Evolutionary conservation across 1,140 invertebrate genomes (phyloP), one percentile per base, ranked within the genome.

Genomic region (Acromyrmex charruanus): DNA sequence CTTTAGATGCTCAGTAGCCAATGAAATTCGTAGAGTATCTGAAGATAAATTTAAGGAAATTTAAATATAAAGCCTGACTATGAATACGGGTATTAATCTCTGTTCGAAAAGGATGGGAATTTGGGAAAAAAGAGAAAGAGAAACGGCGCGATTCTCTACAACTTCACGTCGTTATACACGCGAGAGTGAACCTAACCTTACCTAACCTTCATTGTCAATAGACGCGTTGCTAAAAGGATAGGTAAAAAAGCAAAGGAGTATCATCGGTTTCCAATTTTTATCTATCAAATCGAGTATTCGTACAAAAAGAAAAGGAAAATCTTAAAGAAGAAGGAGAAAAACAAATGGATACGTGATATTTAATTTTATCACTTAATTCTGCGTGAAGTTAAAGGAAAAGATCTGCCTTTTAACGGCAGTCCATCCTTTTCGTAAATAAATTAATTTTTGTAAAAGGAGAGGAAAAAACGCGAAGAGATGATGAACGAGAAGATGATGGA

Each of bases 401-500:
- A 2, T 0, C 12, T 18, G 49, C 16, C 39, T 63, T 25, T 18
- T 65, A 6, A 25, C 18, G 14, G 14, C 10, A 51, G 2, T 14
- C 12, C 1, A 25, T 25, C 25, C 25, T 25, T 25, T 12, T 10
- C 2, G 49, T 10, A 49, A 49, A 12, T 12, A 49, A 12, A 49
- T 49, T 49, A 49, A 35, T 49, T 16, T 39, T 35, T 3, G 10
- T 65, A 55, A 25, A 25, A 39, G 9, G 28, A 21, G 6, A 72
- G 5, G 71, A 88, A 31, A 3, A 21, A 18, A 5, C 59, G 3
- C 66, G 1, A 4, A 18, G 16, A 39, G 12, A 77, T 81, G 65
- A 81, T 71, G 77, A 81, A 81, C 31, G 28, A 77, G 31, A 74
- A 80, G 1, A 75, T 68, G 75, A 94, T 97, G 89, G 97, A 97